Base-by-base conservation (phyloP, 2,113 vertebrate species). In the Sinocyclocheilus grahami region DNA sequence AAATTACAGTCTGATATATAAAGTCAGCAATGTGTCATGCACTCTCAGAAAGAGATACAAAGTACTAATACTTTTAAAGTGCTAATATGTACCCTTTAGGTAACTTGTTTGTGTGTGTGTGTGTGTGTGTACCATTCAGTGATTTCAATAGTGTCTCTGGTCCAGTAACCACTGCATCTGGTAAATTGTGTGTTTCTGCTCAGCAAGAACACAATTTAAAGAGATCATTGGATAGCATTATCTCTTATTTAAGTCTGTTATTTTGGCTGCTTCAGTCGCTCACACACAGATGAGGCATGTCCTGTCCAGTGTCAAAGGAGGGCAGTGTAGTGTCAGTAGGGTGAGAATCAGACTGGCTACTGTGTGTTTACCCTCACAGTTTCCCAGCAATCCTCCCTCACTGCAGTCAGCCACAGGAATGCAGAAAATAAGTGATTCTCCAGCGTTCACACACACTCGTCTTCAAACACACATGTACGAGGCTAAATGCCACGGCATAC, bases 351-450 rank as follows among this genome's bases (percentile, higher is more conserved):
- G 82, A 24, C 87, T 67, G 30, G 82, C 83, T 82, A 51, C 79
- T 77, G 48, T 81, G 46, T 87, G 86, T 90, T 90, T 89, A 87
- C 84, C 63, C 63, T 82, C 46, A 58, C 71, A 83, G 79, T 67
- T 71, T 86, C 62, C 74, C 55, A 87, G 85, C 86, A 88, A 85
- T 80, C 72, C 77, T 75, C 55, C 71, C 71, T 71, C 16, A 27
- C 53, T 51, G 78, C 48, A 30, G 46, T n/a, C 6, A 12, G 53
- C 86, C 79, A n/a, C 37, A 78, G 84, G 81, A 82, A 82, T 72
- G 80, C 81, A 30, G 10, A 7, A 75, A 78, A 46, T 79, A 83
- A 84, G 78, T 14, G 48, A 67, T 82, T 84, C 84, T 82, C 81
- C 74, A 83, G 71, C 58, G 18, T 69, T 63, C 46, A 72, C 24